A percentile compares a stretch with the other conserved stretches of the same genome.
Evolutionary conservation across 2,113 vertebrate species (phyloP).

Genomic region (Sus scrofa): DNA sequence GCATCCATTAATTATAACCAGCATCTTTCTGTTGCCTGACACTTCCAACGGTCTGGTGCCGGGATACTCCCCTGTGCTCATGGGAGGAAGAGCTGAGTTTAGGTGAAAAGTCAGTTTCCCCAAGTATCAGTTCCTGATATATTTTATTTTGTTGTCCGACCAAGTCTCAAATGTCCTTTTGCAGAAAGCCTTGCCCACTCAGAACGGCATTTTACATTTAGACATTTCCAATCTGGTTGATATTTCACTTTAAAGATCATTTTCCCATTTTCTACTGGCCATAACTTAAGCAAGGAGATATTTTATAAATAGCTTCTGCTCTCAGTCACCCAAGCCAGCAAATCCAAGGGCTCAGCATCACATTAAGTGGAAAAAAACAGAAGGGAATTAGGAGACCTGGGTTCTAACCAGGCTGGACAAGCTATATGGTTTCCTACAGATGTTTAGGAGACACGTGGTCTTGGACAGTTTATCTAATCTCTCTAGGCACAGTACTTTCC

Average conservation of each 20-base stretch:
- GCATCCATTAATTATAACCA: background rate
- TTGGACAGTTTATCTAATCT: background rate
- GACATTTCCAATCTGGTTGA: slow-evolving; percentile 35
- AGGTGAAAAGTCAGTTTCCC: background rate
- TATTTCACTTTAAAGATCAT: slow-evolving; percentile 65
- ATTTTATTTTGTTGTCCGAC: background rate
- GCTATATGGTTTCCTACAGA: background rate
- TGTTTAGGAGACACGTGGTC: background rate
- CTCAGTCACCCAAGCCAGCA: slow-evolving; percentile 12
- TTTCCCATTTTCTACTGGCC: background rate
- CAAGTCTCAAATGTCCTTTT: background rate
- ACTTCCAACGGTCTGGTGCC: background rate
- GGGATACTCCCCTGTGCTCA: background rate
- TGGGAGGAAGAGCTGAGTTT: background rate
- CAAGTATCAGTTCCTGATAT: background rate
- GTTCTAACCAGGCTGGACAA: background rate
- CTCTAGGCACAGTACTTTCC: background rate
- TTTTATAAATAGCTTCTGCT: slow-evolving; percentile 39
- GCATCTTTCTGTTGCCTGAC: background rate
- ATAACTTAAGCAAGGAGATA: slow-evolving; percentile 23
- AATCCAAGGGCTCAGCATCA: background rate
- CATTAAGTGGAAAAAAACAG: background rate
- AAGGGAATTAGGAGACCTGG: background rate
- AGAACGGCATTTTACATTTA: slow-evolving; percentile 53
- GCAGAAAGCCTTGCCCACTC: background rate